Conservation (phyloP, 1,140 invertebrate genomes). For the Pogonus chalceus region DNA sequence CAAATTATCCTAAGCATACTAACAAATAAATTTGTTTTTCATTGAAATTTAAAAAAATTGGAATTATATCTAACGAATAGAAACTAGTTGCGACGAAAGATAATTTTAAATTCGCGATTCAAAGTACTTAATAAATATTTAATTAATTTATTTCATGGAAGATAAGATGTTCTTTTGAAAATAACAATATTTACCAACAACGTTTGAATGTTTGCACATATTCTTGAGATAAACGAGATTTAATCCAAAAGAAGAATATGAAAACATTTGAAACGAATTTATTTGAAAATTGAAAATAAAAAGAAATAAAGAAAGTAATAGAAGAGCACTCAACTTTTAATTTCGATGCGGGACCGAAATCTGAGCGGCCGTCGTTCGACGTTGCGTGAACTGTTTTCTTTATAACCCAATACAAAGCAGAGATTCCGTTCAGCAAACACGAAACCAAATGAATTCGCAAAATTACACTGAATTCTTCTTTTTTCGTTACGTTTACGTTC, state of each 20-base stretch:
- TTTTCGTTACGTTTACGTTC: no score
- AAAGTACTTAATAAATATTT: no score
- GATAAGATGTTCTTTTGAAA: no score
- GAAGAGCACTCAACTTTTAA: not conserved
- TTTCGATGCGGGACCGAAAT: not conserved
- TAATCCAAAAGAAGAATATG: not conserved
- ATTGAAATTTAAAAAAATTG: no score
- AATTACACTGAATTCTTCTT: slow-evolving; percentile 4
- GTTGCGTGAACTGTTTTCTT: not conserved
- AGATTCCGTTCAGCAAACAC: not conserved
- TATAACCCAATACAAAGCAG: not conserved
- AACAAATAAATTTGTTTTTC: no score
- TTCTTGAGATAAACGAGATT: not conserved
- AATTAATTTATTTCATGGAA: no score
- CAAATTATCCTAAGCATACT: no score
- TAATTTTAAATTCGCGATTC: no score
- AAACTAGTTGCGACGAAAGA: no score
- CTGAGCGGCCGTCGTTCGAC: not conserved
- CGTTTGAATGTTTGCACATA: not conserved
- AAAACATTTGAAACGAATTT: not conserved
- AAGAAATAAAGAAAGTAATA: not conserved
- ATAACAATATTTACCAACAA: not conserved
- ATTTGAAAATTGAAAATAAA: slow-evolving; percentile 3
- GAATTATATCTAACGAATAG: no score
- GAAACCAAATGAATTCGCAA: not conserved